Conservation (phyloP, 2,113 vertebrate species). For the Erythrocercus mccallii region DNA sequence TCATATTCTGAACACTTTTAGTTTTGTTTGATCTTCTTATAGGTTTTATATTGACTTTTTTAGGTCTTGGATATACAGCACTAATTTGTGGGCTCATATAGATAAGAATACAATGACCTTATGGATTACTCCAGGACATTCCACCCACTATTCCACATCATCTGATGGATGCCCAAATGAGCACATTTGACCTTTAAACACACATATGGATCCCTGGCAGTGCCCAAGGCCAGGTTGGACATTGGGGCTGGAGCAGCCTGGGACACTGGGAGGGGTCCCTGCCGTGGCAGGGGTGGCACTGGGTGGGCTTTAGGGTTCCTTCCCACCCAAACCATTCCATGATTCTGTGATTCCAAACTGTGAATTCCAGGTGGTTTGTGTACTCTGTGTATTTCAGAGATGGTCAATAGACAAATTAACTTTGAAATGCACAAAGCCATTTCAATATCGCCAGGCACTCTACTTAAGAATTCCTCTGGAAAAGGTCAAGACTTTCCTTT, state of each 20-base stretch:
- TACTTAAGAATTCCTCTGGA: background rate
- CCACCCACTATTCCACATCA: too few relatives aligned
- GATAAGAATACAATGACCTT: too few relatives aligned
- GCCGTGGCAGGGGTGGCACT: background rate
- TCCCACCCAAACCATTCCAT: background rate
- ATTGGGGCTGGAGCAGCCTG: background rate
- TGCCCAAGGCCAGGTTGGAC: background rate
- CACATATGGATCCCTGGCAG: background rate
- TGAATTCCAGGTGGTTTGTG: background rate
- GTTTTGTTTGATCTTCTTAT: too few relatives aligned
- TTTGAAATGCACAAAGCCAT: background rate
- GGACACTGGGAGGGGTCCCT: background rate
- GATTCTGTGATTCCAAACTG: background rate
- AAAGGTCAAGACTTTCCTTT: background rate
- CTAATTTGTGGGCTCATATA: too few relatives aligned
- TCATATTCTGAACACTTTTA: too few relatives aligned
- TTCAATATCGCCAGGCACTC: background rate
- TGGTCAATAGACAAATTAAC: background rate
- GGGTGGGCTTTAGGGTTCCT: fast-evolving
- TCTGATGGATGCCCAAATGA: too few relatives aligned
- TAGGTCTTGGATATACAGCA: too few relatives aligned
- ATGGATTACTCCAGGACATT: too few relatives aligned
- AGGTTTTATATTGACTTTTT: too few relatives aligned
- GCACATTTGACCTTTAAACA: too few relatives aligned
- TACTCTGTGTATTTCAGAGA: background rate